phyloP scores from a whole-genome alignment of 2,113 vertebrate species.

The Pandion haliaetus region DNA sequence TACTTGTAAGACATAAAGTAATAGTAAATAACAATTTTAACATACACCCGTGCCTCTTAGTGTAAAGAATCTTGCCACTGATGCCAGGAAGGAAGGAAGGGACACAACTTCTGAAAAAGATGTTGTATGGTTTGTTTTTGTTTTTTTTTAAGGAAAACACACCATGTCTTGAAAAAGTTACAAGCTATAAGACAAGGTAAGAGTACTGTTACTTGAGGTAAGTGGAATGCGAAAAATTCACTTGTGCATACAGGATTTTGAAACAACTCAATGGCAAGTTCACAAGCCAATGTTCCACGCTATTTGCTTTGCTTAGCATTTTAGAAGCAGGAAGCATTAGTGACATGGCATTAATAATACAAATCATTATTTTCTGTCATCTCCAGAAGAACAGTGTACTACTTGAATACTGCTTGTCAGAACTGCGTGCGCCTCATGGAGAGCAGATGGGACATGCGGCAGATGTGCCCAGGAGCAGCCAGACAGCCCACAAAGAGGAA shows the following conservation, averaged over 20 bases:
- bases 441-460: not conserved
- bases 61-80: not conserved
- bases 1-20: not conserved
- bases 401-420: not conserved
- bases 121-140: not conserved
- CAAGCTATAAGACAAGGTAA: not conserved
- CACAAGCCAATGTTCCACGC: not conserved
- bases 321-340: not conserved
- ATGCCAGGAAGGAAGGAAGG: not conserved
- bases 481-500: not conserved
- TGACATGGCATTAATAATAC: not conserved
- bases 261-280: not conserved
- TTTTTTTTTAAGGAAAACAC: not conserved
- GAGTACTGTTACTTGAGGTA: not conserved
- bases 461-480: slow-evolving; percentile 2
- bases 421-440: fast-evolving
- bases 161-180: not conserved
- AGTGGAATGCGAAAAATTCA: not conserved
- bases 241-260: not conserved
- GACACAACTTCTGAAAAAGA: not conserved
- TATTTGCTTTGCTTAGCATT: not conserved
- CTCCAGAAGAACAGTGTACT: not conserved
- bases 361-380: slow-evolving; percentile 7
- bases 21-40: not conserved
- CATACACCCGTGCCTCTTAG: not conserved